Base-by-base conservation (phyloP, 92 coral and sea anemone genomes). In the Palythoa grandis region DNA sequence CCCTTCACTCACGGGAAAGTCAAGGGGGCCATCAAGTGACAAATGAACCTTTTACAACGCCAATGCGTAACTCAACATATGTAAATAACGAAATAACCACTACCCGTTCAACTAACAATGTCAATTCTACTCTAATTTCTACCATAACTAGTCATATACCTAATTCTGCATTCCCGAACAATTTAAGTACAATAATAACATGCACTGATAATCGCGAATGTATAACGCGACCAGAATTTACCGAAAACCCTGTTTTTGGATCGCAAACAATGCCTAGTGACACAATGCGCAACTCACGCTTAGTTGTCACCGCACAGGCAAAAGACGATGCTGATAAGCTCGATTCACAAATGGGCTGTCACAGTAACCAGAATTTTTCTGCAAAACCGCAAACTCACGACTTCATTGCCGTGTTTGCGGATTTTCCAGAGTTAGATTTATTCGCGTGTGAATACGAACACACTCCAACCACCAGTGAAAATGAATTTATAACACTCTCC, bases 1-100 rank as follows among this genome's bases (percentile, higher is more conserved):
- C 83, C 47, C 38, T 66, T 65, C 29, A 61, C 83, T 78, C 56
- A 58, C 83, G 72, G 72, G 83, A 78, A 78, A 78, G 83, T 39
- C 58, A 58, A 16, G 71, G 57, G 83, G 83, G 83, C 70, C 83
- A 58, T 9, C 83, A 78, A 12, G 58, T 58, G 17, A 4, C 39
- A 67, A 67, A 67, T 23, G 37, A 6, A 23, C 0, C 72, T 67
- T 67, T 25, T 25, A 67, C 72, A 67, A 67, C 38, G 35, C 37
- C 40, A 60, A 60, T 16, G 66, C 66, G 20, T 60, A 14, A 60
- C 22, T 16, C 66, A 60, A 60, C 66, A 60, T 16, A 60, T 60
- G 66, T 60, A 60, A 60, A 60, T 60, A 60, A 60, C 65, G n/a
- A 15, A 58, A 58, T 58, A 58, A 12, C 65, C n/a, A 11, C n/a